Evolutionary conservation across 2,113 vertebrate genomes (phyloP).

Genomic region (Trichomycterus rosablanca): DNA sequence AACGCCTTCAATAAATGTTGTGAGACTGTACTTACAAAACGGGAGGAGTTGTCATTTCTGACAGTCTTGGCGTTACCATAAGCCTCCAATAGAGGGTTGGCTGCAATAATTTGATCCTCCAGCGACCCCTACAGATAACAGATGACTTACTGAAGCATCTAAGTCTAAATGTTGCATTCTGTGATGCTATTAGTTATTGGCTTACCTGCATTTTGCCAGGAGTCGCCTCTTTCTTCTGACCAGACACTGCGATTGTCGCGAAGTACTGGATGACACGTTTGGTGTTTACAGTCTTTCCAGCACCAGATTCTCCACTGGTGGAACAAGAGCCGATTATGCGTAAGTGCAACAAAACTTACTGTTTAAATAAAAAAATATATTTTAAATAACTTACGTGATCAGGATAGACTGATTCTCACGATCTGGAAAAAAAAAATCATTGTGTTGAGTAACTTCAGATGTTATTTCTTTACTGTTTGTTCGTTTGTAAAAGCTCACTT

Average conservation of each 20-base stretch:
- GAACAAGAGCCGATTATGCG: background rate
- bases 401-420: slow-evolving; percentile 52
- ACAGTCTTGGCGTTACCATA: slow-evolving; percentile 66
- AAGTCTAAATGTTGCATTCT: background rate
- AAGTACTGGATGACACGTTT: slow-evolving; percentile 76
- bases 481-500: too few relatives aligned
- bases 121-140: slow-evolving; percentile 61
- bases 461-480: too few relatives aligned
- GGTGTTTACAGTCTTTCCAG: slow-evolving; percentile 74
- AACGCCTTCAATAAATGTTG: too few relatives aligned
- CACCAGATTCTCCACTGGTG: slow-evolving; percentile 68
- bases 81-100: slow-evolving; percentile 59
- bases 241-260: slow-evolving; percentile 66
- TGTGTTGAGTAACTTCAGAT: too few relatives aligned
- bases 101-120: slow-evolving; percentile 23
- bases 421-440: slow-evolving; percentile 52
- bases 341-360: background rate
- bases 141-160: background rate
- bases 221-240: slow-evolving; percentile 35
- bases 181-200: slow-evolving; percentile 44
- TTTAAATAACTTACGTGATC: slow-evolving; percentile 71
- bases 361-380: slow-evolving; percentile 10
- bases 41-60: slow-evolving; percentile 31
- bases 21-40: slow-evolving; percentile 25
- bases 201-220: slow-evolving; percentile 32